Base-by-base conservation (phyloP, 2,113 vertebrate species). In the Macroglossus sobrinus region DNA sequence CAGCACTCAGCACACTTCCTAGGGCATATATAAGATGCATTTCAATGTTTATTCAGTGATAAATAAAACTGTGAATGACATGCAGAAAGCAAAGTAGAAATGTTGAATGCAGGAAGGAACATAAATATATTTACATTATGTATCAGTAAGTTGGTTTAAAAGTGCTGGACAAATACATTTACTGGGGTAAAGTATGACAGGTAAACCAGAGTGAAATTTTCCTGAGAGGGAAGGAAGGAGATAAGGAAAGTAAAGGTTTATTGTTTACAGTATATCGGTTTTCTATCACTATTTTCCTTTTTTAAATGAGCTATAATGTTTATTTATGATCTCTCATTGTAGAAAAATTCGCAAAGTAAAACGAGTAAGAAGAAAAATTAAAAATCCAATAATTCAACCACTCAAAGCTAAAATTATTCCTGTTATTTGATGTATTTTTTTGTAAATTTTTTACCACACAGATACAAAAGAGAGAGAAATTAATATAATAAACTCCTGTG, bases 291-390 rank as follows among this genome's bases (percentile, higher is more conserved):
- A 45, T 40, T 63, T 87, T 76, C 57, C 55, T 75, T 90, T 86
- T 35, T 30, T 35, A 90, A 88, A 76, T 38, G 57, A 81, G 15
- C 28, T 90, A 76, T 80, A 76, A 18, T 85, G 61, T 86, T 86
- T 87, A 82, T 71, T 86, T 50, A 53, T n/a, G 50, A 47, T 69
- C 19, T 35, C 81, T 40, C 10, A 53, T 13, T 47, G 7, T 28
- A 92, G 45, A 85, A 88, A 95, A 94, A 45, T 86, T 86, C 78
- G 13, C 33, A 53, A 84, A 89, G 24, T 38, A 53, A 57, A 82
- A 92, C 80, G 26, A 80, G 22, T 18, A 95, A 74, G 63, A 85
- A 84, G 63, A 38, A 74, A 91, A 91, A 55, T 33, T 47, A 85
- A 45, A 93, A 80, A 80, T 24, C 11, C 38, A 89, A 26, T 78